These are phyloP conservation scores for Eufriesea mexicana DNA, from an alignment of 1,140 invertebrate genomes.

Conservation along the genomic window DNA sequence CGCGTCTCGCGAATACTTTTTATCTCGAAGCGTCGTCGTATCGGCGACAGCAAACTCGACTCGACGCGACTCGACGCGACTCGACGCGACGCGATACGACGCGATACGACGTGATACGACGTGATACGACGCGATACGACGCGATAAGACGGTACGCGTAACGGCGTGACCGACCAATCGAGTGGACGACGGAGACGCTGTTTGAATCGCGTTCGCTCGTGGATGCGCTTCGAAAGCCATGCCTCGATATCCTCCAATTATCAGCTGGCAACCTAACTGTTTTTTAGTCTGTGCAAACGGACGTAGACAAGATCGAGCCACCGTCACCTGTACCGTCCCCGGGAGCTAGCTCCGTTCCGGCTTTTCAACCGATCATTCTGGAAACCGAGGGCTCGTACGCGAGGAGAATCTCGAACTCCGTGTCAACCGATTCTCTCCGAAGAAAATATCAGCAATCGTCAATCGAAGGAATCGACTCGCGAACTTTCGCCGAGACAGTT, in stretches of 20 bases:
- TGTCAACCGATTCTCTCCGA: neutral
- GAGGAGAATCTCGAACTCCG: conserved; percentile 1
- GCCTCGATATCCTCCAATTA: neutral
- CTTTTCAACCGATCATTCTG: conserved; percentile 40
- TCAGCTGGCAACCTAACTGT: neutral
- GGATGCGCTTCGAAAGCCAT: neutral
- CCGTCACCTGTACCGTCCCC: conserved; percentile 36
- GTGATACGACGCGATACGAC: neutral
- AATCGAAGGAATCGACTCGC: neutral
- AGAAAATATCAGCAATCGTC: conserved; percentile 19
- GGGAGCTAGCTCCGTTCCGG: neutral
- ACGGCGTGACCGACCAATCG: no score
- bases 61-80: neutral
- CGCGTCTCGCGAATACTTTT: neutral
- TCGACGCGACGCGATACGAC: no score
- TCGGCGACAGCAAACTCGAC: neutral
- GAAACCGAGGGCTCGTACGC: conserved; percentile 44
- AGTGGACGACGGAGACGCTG: neutral
- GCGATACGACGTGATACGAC: neutral
- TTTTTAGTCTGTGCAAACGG: conserved; percentile 39
- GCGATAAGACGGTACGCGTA: neutral
- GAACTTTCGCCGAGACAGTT: conserved; percentile 28
- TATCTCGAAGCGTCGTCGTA: neutral
- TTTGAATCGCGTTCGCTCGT: neutral
- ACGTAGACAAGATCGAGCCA: conserved; percentile 52